These are phyloP conservation scores for Castor canadensis DNA, from an alignment of 2,113 vertebrate species.

Conservation along the genomic window DNA sequence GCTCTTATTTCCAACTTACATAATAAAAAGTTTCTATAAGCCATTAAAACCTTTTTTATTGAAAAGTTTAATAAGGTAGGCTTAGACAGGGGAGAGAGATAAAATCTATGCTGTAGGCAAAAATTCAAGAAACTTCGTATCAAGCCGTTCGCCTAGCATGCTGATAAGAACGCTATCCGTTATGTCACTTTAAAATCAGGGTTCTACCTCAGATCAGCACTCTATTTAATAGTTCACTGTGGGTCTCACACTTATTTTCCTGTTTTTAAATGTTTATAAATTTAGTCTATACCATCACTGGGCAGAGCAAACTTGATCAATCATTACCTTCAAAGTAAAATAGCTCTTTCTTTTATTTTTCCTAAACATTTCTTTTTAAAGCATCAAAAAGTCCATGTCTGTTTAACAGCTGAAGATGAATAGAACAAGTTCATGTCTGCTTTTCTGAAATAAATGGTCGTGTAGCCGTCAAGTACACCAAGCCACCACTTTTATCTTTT, in stretches of 20 bases:
- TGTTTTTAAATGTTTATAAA: neutral
- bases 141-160: neutral
- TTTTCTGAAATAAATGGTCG: conserved; percentile 36
- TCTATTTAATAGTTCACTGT: neutral
- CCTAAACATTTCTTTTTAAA: neutral
- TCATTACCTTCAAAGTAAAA: neutral
- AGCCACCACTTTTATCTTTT: neutral
- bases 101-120: neutral
- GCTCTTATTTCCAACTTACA: neutral
- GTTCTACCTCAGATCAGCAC: neutral
- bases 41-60: neutral
- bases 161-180: neutral
- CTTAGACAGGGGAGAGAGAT: neutral
- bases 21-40: conserved; percentile 6
- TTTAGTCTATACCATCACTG: neutral
- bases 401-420: neutral
- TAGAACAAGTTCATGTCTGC: neutral
- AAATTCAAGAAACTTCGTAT: neutral
- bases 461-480: neutral
- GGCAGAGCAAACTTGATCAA: neutral
- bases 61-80: neutral
- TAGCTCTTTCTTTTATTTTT: neutral
- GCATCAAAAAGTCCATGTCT: neutral
- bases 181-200: neutral
- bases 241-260: neutral